phyloP scores from a whole-genome alignment of 2,113 vertebrate genomes.

The Spilogale gracilis region DNA sequence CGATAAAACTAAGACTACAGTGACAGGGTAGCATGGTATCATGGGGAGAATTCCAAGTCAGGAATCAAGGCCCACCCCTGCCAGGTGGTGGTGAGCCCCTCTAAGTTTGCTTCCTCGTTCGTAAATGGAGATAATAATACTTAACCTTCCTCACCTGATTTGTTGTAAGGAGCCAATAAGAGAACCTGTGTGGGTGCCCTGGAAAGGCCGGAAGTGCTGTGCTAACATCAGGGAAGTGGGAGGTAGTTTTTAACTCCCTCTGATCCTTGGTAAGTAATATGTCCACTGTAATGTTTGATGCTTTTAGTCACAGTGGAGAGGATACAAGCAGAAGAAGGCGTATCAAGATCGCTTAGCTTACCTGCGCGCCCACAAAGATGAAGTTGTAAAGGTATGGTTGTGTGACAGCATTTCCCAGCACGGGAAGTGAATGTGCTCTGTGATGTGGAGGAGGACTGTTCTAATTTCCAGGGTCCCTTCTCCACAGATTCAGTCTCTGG shows the following conservation, averaged over 20 bases:
- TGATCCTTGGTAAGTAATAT: neutral
- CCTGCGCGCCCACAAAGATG: slow-evolving; percentile 91
- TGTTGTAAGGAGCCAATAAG: neutral
- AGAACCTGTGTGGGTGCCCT: neutral
- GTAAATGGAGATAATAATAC: neutral
- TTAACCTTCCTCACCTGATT: neutral
- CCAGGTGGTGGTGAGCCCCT: neutral
- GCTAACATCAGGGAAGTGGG: no score
- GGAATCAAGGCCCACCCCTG: neutral
- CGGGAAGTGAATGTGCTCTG: fast-evolving
- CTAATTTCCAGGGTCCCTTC: slow-evolving; percentile 17
- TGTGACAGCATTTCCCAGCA: fast-evolving
- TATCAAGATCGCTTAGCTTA: slow-evolving; percentile 92
- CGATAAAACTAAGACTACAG: neutral
- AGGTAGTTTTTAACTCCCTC: neutral
- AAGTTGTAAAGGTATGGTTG: slow-evolving; percentile 94
- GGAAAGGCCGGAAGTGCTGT: neutral
- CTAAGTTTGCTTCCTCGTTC: neutral
- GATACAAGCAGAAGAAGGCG: slow-evolving; percentile 94
- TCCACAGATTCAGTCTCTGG: slow-evolving; percentile 94
- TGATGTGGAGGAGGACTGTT: neutral
- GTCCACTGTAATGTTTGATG: neutral
- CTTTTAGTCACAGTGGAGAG: slow-evolving; percentile 96
- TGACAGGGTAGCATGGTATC: neutral
- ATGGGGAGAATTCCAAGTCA: neutral